Percentiles rank a stretch among this genome's conserved stretches.
Evolutionary conservation across 2,113 vertebrate species (phyloP).

Genomic region (Perca fluviatilis): DNA sequence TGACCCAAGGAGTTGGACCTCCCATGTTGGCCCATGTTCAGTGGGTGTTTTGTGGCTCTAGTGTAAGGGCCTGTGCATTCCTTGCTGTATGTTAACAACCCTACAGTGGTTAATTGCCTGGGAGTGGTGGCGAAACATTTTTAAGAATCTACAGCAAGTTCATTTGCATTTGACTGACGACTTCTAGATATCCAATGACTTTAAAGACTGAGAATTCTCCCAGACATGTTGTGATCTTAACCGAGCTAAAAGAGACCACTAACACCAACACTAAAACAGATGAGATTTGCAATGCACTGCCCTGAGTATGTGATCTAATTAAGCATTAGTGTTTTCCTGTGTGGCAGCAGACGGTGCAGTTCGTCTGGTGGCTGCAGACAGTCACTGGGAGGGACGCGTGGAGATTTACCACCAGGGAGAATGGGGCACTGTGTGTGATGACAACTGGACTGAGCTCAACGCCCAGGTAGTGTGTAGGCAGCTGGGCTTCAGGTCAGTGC

Average conservation of each 20-base stretch:
- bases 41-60: no score
- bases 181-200: background rate
- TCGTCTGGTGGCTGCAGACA: constrained; percentile 76
- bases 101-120: no score
- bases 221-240: no score
- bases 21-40: background rate
- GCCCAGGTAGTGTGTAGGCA: constrained; percentile 84
- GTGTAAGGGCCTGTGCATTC: no score
- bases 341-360: constrained; percentile 76
- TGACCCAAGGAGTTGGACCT: background rate
- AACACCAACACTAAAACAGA: background rate
- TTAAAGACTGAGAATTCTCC: background rate
- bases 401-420: constrained; percentile 78
- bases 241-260: background rate
- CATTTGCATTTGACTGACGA: background rate
- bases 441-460: constrained; percentile 76
- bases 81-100: background rate
- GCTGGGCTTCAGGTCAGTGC: constrained; percentile 81
- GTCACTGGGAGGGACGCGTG: constrained; percentile 75
- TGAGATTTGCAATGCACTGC: background rate
- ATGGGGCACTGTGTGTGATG: constrained; percentile 85
- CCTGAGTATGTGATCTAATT: background rate
- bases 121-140: background rate
- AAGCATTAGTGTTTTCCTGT: background rate
- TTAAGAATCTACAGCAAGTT: background rate